Base-by-base conservation (phyloP, 1,140 invertebrate genomes). In the Pseudachorutes palmiensis region DNA sequence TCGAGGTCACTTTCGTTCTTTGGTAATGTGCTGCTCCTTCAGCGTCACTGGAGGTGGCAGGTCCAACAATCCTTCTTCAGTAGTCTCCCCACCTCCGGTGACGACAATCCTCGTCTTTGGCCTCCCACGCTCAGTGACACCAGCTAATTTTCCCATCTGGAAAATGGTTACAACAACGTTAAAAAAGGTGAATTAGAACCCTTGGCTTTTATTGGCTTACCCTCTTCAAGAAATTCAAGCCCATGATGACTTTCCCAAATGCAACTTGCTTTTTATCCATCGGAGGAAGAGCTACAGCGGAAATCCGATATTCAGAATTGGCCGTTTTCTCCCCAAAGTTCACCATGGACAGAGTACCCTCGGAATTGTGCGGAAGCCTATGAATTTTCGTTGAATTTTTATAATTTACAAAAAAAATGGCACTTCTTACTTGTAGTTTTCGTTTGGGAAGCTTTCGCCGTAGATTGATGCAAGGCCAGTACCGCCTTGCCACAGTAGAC, bases 401-500 rank as follows among this genome's bases (percentile, higher is more conserved):
- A 5, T 9, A 26, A 60, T 29, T 60, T 55, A 55, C 24, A 16
- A 24, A 26, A 30, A 22, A 60, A 12, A 30, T 60, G 14, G 5
- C 5, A n/a, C 9, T 12, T 12, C 24, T 3, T 60, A 60, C 58
- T 22, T 60, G 58, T 16, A 30, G 22, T 60, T 60, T 60, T 60
- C 58, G 24, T 60, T 60, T 30, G 58, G 58, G 30, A 60, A 60
- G 24, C 24, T 30, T 60, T 60, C 58, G 29, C 58, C 58, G 30
- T 60, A 60, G 9, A 60, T 60, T 30, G 26, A 30, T 9, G 58
- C 14, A 16, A 31, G 3, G 3, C 58, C 58, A 31, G 2, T 29
- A 28, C 58, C 58, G 9, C 58, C 58, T 14, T 32, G 58, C 58
- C 58, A 60, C 26, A 60, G 12, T 3, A 60, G 5, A 9, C 58